phyloP scores from a whole-genome alignment of 2,888 invertebrate species.

The Plagodis pulveraria region DNA sequence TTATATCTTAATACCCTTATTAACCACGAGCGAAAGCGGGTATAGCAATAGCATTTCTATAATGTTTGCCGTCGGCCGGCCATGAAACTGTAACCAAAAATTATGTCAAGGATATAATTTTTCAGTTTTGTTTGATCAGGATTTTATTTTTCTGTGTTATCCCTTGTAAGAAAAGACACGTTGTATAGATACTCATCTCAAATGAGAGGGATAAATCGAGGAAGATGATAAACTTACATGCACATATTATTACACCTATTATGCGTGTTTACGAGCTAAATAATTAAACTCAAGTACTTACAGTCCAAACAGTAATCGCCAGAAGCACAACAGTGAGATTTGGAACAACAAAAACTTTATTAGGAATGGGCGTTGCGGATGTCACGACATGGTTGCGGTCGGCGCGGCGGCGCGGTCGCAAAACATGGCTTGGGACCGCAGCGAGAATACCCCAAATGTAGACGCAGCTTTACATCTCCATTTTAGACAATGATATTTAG shows the following conservation, averaged over 20 bases:
- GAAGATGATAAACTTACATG: too few relatives aligned
- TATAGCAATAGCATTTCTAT: too few relatives aligned
- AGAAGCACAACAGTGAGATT: constrained; percentile 47
- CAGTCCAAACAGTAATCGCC: constrained; percentile 42
- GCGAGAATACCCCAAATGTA: constrained; percentile 38
- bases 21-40: too few relatives aligned
- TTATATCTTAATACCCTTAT: too few relatives aligned
- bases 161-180: too few relatives aligned
- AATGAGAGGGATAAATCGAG: too few relatives aligned
- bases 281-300: constrained; percentile 27
- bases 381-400: constrained; percentile 51
- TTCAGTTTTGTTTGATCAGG: background rate
- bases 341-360: constrained; percentile 57
- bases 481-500: constrained; percentile 8
- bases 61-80: too few relatives aligned
- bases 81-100: too few relatives aligned
- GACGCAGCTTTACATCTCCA: constrained; percentile 41
- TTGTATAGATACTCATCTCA: too few relatives aligned
- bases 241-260: background rate
- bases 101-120: too few relatives aligned
- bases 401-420: constrained; percentile 40
- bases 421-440: constrained; percentile 40
- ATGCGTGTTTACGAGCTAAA: background rate
- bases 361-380: constrained; percentile 55
- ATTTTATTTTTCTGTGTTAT: background rate